Evolutionary conservation across 2,888 invertebrate species (phyloP).

Genomic region (Trachelus iudaicus): DNA sequence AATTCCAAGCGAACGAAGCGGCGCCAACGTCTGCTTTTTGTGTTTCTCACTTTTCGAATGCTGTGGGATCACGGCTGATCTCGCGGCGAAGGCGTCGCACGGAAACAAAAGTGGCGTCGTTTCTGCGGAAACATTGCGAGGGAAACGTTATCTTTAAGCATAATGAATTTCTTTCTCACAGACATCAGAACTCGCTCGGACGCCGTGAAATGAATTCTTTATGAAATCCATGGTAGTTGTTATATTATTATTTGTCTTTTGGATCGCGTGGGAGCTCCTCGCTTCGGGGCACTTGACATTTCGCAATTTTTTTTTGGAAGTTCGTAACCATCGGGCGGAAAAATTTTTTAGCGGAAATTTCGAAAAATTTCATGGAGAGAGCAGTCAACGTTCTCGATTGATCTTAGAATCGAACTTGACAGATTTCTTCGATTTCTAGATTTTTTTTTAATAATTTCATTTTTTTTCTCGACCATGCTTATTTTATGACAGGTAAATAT

Average conservation of each 20-base stretch:
- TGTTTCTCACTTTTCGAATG: too few relatives aligned
- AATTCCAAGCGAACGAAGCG: not conserved
- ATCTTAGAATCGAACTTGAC: not conserved
- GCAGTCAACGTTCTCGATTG: not conserved
- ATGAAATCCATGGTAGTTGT: not conserved
- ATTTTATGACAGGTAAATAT: not conserved
- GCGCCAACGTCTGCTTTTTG: not conserved
- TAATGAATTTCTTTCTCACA: slow-evolving; percentile 20
- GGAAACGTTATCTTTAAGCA: not conserved
- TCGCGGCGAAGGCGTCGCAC: not conserved
- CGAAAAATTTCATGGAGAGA: not conserved
- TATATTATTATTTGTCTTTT: not conserved
- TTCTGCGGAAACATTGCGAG: not conserved
- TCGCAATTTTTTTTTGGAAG: not conserved
- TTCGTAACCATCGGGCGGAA: too few relatives aligned
- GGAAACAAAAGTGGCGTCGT: not conserved
- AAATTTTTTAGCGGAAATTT: not conserved
- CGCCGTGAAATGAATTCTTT: not conserved
- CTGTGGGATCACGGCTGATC: too few relatives aligned
- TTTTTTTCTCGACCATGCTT: not conserved
- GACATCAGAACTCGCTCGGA: not conserved
- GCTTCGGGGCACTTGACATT: not conserved
- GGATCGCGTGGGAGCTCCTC: not conserved
- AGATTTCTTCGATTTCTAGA: not conserved
- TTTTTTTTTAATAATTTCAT: not conserved